phyloP scores from a whole-genome alignment of 1,140 invertebrate genomes.

The Apis laboriosa region DNA sequence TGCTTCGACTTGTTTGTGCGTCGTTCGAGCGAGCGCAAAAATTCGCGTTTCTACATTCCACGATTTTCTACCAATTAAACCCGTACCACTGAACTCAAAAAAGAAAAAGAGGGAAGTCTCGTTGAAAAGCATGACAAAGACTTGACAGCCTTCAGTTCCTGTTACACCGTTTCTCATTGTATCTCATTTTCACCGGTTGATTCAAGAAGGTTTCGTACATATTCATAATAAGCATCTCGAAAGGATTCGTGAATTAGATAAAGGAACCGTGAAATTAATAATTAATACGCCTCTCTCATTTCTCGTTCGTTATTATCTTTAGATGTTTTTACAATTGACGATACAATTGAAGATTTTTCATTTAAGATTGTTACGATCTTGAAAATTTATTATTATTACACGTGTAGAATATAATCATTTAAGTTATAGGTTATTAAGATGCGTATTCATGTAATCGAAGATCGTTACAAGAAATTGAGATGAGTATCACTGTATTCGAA shows the following conservation, averaged over 20 bases:
- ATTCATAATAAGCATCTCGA: not conserved
- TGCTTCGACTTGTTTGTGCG: not conserved
- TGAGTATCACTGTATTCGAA: no score
- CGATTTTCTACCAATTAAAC: not conserved
- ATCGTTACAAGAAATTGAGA: no score
- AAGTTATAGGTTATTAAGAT: no score
- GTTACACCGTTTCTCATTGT: not conserved
- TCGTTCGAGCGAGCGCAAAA: not conserved
- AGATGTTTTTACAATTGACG: not conserved
- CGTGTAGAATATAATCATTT: no score
- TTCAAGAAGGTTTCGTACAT: not conserved
- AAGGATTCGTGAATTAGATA: not conserved
- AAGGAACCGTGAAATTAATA: not conserved
- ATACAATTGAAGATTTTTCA: no score
- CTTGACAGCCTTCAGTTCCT: not conserved
- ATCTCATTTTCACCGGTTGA: not conserved
- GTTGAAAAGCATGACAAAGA: not conserved
- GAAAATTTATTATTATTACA: no score
- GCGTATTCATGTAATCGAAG: no score
- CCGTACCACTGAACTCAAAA: not conserved
- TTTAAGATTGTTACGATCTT: no score
- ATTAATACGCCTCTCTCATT: not conserved
- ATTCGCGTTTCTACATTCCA: not conserved
- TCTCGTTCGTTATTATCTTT: not conserved
- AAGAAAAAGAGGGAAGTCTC: not conserved